phyloP scores from a whole-genome alignment of 2,888 invertebrate species.

The Lasiommata megera region DNA sequence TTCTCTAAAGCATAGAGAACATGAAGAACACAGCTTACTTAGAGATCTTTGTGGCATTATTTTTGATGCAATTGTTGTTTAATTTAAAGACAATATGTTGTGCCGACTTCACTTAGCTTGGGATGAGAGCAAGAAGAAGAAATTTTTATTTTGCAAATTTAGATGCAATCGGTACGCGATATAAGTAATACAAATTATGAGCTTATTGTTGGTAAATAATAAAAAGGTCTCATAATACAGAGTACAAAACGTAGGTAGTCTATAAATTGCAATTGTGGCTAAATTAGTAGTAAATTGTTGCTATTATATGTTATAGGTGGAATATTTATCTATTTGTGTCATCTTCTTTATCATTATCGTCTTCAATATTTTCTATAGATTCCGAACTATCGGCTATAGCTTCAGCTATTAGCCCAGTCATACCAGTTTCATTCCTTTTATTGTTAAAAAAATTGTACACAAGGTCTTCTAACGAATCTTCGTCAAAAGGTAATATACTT shows the following conservation, averaged over 20 bases:
- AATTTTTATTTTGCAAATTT: no score
- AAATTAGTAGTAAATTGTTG: not conserved
- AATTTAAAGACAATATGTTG: no score
- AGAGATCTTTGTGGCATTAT: no score
- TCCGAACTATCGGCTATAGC: conserved; percentile 58
- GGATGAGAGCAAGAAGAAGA: no score
- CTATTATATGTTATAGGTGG: not conserved
- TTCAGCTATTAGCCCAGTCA: conserved; percentile 65
- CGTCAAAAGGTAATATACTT: conserved; percentile 67
- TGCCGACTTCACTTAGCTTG: no score
- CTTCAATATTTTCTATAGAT: conserved; percentile 15
- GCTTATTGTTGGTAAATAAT: not conserved
- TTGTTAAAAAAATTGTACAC: conserved; percentile 62
- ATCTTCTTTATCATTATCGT: not conserved
- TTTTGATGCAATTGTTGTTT: no score
- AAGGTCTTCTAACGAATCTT: conserved; percentile 62
- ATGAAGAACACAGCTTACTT: no score
- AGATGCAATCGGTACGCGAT: no score
- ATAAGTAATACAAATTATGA: no score
- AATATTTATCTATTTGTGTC: conserved; percentile 2
- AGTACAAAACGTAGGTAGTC: not conserved
- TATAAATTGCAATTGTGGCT: not conserved
- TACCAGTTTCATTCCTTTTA: conserved; percentile 56
- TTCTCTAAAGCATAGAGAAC: no score
- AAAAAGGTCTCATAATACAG: not conserved